These are phyloP conservation scores for Drosophila oshimai DNA, from an alignment of 1,140 invertebrate species.

Conservation along the genomic window DNA sequence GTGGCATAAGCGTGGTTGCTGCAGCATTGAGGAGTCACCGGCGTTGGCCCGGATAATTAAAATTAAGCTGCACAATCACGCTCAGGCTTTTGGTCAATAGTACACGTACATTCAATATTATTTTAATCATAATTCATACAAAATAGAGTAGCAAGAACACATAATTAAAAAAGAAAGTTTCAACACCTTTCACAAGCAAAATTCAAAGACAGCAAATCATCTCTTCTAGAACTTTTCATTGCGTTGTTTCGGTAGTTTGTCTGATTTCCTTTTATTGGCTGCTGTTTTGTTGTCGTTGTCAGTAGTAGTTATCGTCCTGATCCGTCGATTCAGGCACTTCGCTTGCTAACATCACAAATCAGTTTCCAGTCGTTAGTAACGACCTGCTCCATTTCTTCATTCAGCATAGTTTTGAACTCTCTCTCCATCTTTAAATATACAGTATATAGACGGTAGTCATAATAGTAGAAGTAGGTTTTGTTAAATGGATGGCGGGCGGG, in stretches of 20 bases:
- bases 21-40: conserved; percentile 58
- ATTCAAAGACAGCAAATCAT: conserved; percentile 33
- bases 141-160: conserved; percentile 69
- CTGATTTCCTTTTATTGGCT: conserved; percentile 21
- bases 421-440: conserved; percentile 47
- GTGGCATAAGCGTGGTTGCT: conserved; percentile 18
- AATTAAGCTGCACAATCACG: conserved; percentile 40
- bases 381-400: conserved; percentile 25
- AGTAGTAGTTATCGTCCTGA: conserved; percentile 22
- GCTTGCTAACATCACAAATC: conserved; percentile 78
- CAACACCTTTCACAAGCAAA: conserved; percentile 68
- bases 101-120: conserved; percentile 61
- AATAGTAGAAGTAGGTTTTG: conserved; percentile 44
- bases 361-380: conserved; percentile 71
- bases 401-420: conserved; percentile 34
- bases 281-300: conserved; percentile 47
- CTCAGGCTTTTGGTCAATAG: conserved; percentile 19
- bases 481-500: conserved; percentile 60
- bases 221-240: conserved; percentile 24
- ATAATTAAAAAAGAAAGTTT: conserved; percentile 50
- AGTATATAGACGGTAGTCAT: conserved; percentile 49
- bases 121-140: conserved; percentile 60
- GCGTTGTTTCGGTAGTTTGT: conserved; percentile 16
- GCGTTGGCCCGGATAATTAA: conserved; percentile 20
- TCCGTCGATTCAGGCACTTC: conserved; percentile 52